Conservation (phyloP, 2,888 invertebrate genomes). For the Parnassius glacialis region DNA sequence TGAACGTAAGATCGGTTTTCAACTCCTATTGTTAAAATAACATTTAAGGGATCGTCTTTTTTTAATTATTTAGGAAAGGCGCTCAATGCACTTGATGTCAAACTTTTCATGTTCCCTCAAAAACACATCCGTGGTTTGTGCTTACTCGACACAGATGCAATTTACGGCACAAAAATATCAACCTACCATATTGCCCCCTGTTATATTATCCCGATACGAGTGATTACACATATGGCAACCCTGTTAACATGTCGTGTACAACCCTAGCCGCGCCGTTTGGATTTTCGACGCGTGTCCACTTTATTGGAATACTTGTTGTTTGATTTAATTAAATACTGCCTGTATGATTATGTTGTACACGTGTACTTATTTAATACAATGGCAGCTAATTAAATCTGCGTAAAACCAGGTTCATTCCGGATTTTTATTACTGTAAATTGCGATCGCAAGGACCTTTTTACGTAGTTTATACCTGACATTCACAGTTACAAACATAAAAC, state of each 20-base stretch:
- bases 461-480: no score
- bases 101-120: constrained; percentile 10
- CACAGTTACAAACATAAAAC: no score
- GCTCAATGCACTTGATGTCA: no score
- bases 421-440: no score
- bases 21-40: no score
- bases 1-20: no score
- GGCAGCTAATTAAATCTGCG: constrained; percentile 11
- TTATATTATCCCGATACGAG: not conserved
- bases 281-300: constrained; percentile 36
- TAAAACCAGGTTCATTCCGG: not conserved
- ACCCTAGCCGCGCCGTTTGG: constrained; percentile 36
- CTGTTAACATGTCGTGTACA: constrained; percentile 13
- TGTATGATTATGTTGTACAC: constrained; percentile 31
- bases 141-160: constrained; percentile 28
- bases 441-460: no score
- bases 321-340: constrained; percentile 37
- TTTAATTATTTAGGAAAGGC: no score
- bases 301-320: constrained; percentile 34
- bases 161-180: constrained; percentile 10
- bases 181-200: constrained; percentile 1
- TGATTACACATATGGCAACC: constrained; percentile 12
- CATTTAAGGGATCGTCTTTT: no score
- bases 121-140: not conserved
- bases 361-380: constrained; percentile 32